These are phyloP conservation scores for Bombus soroeensis DNA, from an alignment of 1,140 invertebrate genomes.

Conservation along the genomic window DNA sequence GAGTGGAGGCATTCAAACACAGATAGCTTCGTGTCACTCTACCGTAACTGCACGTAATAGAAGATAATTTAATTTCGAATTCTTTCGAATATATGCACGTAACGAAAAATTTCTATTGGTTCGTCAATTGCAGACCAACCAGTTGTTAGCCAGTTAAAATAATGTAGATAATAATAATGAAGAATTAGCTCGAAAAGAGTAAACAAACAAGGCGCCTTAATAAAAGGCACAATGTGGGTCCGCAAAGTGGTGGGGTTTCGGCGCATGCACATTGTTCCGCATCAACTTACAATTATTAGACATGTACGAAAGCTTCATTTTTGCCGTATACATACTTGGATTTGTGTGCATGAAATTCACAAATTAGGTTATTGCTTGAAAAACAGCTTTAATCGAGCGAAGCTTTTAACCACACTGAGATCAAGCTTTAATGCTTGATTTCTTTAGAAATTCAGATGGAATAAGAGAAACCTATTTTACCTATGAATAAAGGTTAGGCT, in stretches of 20 bases:
- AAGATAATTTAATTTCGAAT: neutral
- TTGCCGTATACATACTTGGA: neutral
- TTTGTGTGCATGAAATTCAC: neutral
- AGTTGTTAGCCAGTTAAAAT: too few species aligned
- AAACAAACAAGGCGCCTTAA: neutral
- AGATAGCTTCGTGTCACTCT: neutral
- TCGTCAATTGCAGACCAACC: too few species aligned
- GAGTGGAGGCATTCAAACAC: neutral
- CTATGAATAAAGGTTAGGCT: neutral
- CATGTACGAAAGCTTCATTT: neutral
- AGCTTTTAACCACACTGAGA: neutral
- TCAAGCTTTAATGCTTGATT: neutral
- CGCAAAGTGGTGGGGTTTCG: neutral
- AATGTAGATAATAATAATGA: neutral
- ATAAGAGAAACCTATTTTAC: neutral
- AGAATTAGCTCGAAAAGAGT: neutral
- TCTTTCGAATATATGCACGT: neutral
- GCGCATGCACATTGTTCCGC: neutral
- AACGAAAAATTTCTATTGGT: too few species aligned
- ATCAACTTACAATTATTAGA: neutral
- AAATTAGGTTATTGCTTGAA: neutral
- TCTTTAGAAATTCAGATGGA: neutral
- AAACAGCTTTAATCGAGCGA: neutral
- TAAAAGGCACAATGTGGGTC: neutral
- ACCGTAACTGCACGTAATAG: neutral